These are phyloP conservation scores for Petaurus breviceps DNA, from an alignment of 2,113 vertebrate species.

Conservation along the genomic window DNA sequence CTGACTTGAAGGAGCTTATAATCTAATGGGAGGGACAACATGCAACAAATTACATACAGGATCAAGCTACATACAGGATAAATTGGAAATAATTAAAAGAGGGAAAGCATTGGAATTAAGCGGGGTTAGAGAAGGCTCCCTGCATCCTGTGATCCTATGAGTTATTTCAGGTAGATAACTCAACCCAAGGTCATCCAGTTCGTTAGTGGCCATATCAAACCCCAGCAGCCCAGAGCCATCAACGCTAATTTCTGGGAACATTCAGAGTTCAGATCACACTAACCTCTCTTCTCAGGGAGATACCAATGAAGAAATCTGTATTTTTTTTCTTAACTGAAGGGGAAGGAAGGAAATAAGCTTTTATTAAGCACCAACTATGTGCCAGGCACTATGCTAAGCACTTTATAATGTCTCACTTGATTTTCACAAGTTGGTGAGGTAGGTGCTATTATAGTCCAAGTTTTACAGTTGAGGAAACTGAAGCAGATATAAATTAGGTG, in stretches of 20 bases:
- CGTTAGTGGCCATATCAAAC: neutral
- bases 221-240: neutral
- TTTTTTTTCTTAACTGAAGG: too few species aligned
- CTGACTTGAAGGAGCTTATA: neutral
- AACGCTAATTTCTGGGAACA: neutral
- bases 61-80: neutral
- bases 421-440: neutral
- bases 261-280: neutral
- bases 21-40: neutral
- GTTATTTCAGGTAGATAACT: neutral
- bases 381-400: neutral
- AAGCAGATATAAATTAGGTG: neutral
- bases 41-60: neutral
- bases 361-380: neutral
- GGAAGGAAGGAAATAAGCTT: neutral
- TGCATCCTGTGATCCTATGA: neutral
- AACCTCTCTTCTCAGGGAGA: neutral
- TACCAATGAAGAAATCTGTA: neutral
- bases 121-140: neutral
- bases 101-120: neutral
- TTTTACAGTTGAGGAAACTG: neutral
- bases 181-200: neutral
- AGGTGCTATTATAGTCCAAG: neutral
- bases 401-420: neutral
- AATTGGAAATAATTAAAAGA: neutral